These are phyloP conservation scores for Drosophila neonasuta DNA, from an alignment of 2,888 invertebrate genomes.

Conservation along the genomic window DNA sequence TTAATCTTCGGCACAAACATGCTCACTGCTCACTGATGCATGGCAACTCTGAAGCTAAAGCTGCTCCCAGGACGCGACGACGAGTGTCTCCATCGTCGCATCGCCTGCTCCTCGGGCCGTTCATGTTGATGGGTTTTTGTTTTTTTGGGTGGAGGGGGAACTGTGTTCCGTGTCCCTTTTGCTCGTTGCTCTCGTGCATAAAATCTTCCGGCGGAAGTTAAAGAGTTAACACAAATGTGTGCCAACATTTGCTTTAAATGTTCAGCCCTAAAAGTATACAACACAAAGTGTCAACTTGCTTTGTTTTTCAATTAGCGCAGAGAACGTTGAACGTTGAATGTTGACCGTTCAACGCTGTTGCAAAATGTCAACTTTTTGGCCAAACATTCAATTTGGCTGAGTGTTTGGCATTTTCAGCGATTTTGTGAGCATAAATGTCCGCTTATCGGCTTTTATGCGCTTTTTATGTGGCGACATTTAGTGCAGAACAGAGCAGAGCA, in stretches of 20 bases:
- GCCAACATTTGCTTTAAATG: constrained; percentile 27
- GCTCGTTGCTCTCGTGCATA: constrained; percentile 58
- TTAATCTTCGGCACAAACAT: constrained; percentile 77
- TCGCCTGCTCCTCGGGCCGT: background rate
- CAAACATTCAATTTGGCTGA: constrained; percentile 39
- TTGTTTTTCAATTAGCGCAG: constrained; percentile 67
- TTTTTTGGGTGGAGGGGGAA: constrained; percentile 19
- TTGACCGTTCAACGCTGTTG: background rate
- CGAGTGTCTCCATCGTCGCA: constrained; percentile 23
- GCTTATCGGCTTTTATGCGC: constrained; percentile 77
- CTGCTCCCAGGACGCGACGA: constrained; percentile 29
- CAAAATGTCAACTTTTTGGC: constrained; percentile 20
- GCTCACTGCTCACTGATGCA: constrained; percentile 77
- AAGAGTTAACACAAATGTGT: constrained; percentile 57
- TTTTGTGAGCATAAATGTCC: constrained; percentile 70
- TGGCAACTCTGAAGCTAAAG: constrained; percentile 51
- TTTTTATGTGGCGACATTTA: constrained; percentile 63
- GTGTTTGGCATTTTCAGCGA: constrained; percentile 54
- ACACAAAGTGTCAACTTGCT: constrained; percentile 23
- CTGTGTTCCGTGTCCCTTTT: background rate
- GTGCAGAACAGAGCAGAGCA: constrained; percentile 9
- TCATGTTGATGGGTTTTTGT: constrained; percentile 50
- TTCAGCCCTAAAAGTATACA: constrained; percentile 49
- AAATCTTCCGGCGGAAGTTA: constrained; percentile 77
- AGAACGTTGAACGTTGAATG: background rate